These are phyloP conservation scores for Bos indicus DNA, from an alignment of 2,113 vertebrate species.

Conservation along the genomic window DNA sequence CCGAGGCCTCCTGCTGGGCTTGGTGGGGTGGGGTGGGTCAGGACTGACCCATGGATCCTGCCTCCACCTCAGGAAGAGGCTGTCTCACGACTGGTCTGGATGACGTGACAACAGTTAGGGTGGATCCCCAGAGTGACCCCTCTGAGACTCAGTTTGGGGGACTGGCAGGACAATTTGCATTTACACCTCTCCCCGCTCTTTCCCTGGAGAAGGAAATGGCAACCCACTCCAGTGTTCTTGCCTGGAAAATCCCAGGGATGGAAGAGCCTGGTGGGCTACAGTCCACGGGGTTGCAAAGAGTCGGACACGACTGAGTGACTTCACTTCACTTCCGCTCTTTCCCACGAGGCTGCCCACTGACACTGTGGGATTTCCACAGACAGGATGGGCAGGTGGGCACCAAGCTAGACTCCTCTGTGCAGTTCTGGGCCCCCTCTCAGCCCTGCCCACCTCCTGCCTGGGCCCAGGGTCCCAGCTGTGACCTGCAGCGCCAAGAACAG, in stretches of 20 bases:
- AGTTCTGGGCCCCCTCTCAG: rapidly evolving
- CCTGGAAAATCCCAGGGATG: neutral
- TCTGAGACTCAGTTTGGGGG: neutral
- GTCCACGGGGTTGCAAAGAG: neutral
- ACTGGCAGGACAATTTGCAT: too few species aligned
- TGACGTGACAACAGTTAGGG: rapidly evolving
- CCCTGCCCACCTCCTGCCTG: rapidly evolving
- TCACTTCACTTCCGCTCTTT: neutral
- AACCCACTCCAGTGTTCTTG: neutral
- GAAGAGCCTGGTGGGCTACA: neutral
- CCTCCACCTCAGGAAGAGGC: neutral
- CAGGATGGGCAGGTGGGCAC: too few species aligned
- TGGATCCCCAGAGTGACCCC: too few species aligned
- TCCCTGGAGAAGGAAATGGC: neutral
- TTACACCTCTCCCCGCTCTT: rapidly evolving
- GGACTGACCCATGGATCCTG: too few species aligned
- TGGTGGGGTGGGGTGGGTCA: neutral
- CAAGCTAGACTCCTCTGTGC: rapidly evolving
- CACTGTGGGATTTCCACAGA: rapidly evolving
- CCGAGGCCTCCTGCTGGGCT: rapidly evolving
- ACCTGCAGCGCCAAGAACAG: rapidly evolving
- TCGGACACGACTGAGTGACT: neutral
- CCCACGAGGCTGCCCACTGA: neutral
- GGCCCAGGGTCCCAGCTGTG: neutral
- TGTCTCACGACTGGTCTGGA: neutral